A percentile compares a stretch with the other conserved stretches of the same genome.
phyloP scores from a whole-genome alignment of 1,140 invertebrate genomes.

The Drosophila rhopaloa region DNA sequence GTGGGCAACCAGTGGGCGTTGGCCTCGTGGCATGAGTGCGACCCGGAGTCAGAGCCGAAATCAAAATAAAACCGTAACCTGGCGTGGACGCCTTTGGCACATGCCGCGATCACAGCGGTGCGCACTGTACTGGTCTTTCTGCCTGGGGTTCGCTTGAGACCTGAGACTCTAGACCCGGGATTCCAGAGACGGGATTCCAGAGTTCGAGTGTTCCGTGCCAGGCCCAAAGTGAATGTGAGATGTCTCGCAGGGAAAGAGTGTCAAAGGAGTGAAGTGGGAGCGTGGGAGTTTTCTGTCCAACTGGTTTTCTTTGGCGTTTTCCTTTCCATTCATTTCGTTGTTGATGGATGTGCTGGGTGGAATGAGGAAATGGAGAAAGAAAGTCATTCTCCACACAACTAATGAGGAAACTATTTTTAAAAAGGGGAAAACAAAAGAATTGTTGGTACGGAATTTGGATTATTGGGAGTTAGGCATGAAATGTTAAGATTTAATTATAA shows the following conservation, averaged over 20 bases:
- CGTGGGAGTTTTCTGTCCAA: constrained; percentile 66
- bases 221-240: constrained; percentile 27
- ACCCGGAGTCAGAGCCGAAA: constrained; percentile 14
- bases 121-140: constrained; percentile 52
- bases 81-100: constrained; percentile 65
- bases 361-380: not conserved
- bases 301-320: constrained; percentile 31
- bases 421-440: not conserved
- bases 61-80: constrained; percentile 28
- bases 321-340: constrained; percentile 7
- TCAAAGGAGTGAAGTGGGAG: constrained; percentile 39
- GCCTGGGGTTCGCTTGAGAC: constrained; percentile 63
- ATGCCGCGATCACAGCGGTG: constrained; percentile 78
- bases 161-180: constrained; percentile 13
- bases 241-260: constrained; percentile 26
- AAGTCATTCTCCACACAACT: not conserved
- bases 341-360: constrained; percentile 10
- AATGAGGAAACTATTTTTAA: not conserved
- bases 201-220: constrained; percentile 56
- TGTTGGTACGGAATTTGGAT: not conserved
- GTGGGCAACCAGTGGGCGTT: constrained; percentile 45
- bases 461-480: not conserved
- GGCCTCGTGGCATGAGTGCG: constrained; percentile 29
- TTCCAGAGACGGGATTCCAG: constrained; percentile 23
- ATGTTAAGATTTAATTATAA: too few species aligned